Percentiles rank a stretch among this genome's conserved stretches.
Evolutionary conservation across 2,113 vertebrate genomes (phyloP).

Genomic region (Spilogale gracilis): DNA sequence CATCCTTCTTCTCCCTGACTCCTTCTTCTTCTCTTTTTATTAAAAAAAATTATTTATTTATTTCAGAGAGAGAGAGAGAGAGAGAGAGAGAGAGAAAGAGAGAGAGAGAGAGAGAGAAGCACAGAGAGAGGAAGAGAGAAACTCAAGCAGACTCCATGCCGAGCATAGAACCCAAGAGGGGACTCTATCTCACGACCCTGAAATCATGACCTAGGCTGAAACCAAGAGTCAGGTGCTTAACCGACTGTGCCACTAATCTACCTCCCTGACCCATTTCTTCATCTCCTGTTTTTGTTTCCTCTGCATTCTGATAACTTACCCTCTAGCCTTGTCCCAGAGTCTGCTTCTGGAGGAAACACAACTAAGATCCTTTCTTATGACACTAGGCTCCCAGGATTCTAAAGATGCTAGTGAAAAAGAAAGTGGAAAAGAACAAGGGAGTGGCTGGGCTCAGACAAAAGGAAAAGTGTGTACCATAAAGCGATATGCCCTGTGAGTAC

Average conservation of each 20-base stretch:
- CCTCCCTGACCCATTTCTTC: not conserved
- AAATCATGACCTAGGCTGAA: not conserved
- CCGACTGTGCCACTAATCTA: not conserved
- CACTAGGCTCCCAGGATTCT: not conserved
- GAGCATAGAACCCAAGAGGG: not conserved
- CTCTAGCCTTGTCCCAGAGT: not conserved
- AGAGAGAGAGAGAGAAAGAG: not conserved
- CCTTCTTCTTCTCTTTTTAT: not conserved
- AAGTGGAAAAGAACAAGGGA: not conserved
- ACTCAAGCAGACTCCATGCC: not conserved
- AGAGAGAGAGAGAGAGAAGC: not conserved
- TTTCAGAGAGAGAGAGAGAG: not conserved
- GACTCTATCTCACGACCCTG: not conserved
- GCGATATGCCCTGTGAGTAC: not conserved
- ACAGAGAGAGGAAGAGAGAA: not conserved
- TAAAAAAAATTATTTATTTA: not conserved
- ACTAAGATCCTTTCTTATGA: not conserved
- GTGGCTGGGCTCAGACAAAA: slow-evolving; percentile 11
- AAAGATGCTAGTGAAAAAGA: not conserved
- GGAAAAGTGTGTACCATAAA: not conserved
- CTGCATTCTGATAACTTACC: not conserved
- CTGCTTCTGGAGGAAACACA: not conserved
- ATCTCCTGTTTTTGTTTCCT: not conserved
- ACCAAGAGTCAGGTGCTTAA: not conserved
- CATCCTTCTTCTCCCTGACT: not conserved